These are phyloP conservation scores for Rhagoletis pomonella DNA, from an alignment of 1,140 invertebrate species.

Conservation along the genomic window DNA sequence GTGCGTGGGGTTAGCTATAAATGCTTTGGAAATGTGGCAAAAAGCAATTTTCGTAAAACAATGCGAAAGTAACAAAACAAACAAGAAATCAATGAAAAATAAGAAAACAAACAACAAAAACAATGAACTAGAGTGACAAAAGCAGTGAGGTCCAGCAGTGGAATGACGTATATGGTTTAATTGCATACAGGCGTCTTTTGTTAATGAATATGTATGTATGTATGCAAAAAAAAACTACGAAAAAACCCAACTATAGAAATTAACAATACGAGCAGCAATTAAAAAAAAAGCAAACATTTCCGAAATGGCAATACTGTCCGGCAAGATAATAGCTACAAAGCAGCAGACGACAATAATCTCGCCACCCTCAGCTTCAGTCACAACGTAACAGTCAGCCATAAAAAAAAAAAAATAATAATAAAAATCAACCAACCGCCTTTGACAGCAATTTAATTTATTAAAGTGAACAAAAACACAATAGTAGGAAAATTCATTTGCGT, in stretches of 20 bases:
- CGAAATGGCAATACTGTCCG: neutral
- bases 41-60: conserved; percentile 48
- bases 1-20: neutral
- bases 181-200: neutral
- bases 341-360: neutral
- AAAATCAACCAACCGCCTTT: neutral
- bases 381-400: neutral
- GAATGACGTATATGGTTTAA: neutral
- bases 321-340: conserved; percentile 10
- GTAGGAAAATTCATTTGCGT: conserved; percentile 59
- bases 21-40: conserved; percentile 40
- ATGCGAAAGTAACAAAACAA: neutral
- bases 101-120: conserved; percentile 16
- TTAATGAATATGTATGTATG: neutral
- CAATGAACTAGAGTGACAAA: conserved; percentile 14
- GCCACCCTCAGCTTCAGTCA: neutral
- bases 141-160: neutral
- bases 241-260: neutral
- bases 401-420: conserved; percentile 8
- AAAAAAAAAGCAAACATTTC: neutral
- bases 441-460: conserved; percentile 54
- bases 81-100: neutral
- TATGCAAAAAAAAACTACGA: neutral
- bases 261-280: neutral
- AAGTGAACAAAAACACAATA: conserved; percentile 58